Evolutionary conservation across 2,797 vertebrate species (phyloP), one percentile per base, ranked within the genome.

Genomic region (Choloepus didactylus): DNA sequence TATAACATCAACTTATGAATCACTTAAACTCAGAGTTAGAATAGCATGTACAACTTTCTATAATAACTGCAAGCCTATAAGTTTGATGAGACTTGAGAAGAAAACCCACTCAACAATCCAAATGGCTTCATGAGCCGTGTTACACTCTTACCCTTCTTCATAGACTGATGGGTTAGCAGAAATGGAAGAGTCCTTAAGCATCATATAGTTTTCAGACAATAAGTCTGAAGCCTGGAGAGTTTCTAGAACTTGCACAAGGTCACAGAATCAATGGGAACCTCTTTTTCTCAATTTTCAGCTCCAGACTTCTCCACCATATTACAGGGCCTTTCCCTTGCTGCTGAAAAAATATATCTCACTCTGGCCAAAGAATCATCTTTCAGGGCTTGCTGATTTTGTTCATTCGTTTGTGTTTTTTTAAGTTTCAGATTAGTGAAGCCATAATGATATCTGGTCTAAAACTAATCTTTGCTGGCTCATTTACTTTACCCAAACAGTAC

Each of bases 371-470:
- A 60, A 38, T 87, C 27, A 72, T 62, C 10, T 46, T 69, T 83
- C 72, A 91, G 14, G 15, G 3, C 2, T 12, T 62, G 46, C 56
- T 54, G 46, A 49, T 44, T 29, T n/a, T 62, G 35, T 35, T 67
- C 9, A 23, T 9, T 84, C 51, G 70, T 19, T 12, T 25, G 72
- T 76, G 4, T 44, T 66, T 67, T 4, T 67, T 60, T 21, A 60
- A 83, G 19, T 60, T 87, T 60, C 21, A 60, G 16, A 49, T 95
- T 91, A 96, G 81, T 67, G 49, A 29, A 64, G 2, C 54, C 46
- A 84, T n/a, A 87, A 89, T 82, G 89, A 73, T 64, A 76, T 35
- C 49, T 92, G 41, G 4, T 46, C 31, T 70, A 80, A 92, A 87
- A 87, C 5, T 70, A 92, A 59, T 76, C 8, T 95, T 91, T 89